Percentiles rank a stretch among this genome's conserved stretches.
Evolutionary conservation across 2,888 invertebrate species (phyloP).

Genomic region (Orchesella flavescens): DNA sequence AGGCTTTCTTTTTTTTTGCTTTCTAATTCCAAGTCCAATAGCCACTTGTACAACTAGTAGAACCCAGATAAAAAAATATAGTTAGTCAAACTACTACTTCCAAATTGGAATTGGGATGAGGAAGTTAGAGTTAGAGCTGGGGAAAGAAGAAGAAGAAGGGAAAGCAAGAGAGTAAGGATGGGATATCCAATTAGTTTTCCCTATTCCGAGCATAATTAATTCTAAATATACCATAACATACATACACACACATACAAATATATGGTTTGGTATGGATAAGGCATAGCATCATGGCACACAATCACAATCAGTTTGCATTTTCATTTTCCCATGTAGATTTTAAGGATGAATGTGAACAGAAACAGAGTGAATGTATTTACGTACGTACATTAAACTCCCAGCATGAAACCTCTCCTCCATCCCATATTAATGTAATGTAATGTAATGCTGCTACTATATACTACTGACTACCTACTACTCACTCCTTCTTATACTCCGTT

Average conservation of each 20-base stretch:
- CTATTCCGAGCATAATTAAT: slow-evolving; percentile 66
- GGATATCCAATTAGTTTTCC: slow-evolving; percentile 68
- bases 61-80: background rate
- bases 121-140: too few relatives aligned
- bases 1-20: background rate
- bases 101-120: slow-evolving; percentile 45
- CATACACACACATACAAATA: background rate
- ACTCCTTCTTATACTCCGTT: background rate
- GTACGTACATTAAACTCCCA: background rate
- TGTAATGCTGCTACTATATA: background rate
- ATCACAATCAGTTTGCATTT: too few relatives aligned
- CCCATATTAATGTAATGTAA: too few relatives aligned
- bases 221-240: slow-evolving; percentile 51
- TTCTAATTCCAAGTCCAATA: slow-evolving; percentile 7
- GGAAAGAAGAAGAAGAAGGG: slow-evolving; percentile 31
- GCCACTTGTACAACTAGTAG: background rate
- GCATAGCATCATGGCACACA: too few relatives aligned
- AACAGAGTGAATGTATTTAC: too few relatives aligned
- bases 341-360: too few relatives aligned
- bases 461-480: background rate
- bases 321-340: too few relatives aligned
- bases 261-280: background rate
- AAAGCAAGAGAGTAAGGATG: slow-evolving; percentile 29
- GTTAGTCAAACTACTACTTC: slow-evolving; percentile 11
- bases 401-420: background rate